phyloP scores from a whole-genome alignment of 2,797 vertebrate genomes.

The Sebastes glaucus region DNA sequence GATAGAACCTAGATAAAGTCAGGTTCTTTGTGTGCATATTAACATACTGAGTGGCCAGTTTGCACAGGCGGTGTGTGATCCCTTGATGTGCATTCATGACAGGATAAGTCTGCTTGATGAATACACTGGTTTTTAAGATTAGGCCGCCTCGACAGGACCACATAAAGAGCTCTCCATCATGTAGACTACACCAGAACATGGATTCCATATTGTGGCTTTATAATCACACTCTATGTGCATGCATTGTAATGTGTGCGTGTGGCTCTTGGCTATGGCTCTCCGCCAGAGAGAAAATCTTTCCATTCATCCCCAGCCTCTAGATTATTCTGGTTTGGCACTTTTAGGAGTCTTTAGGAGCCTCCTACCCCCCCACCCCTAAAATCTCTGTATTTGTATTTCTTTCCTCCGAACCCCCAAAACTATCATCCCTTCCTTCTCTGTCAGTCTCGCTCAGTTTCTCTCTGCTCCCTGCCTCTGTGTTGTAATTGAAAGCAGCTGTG shows the following conservation, averaged over 20 bases:
- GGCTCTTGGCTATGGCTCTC: constrained; percentile 28
- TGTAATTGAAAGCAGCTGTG: constrained; percentile 86
- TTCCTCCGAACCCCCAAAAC: constrained; percentile 42
- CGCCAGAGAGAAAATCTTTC: constrained; percentile 46
- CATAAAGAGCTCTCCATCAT: constrained; percentile 29
- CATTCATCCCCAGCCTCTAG: constrained; percentile 30
- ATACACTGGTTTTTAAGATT: constrained; percentile 29
- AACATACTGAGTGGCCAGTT: background rate
- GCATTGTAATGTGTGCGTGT: background rate
- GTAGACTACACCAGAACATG: constrained; percentile 44
- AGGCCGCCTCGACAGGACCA: constrained; percentile 10
- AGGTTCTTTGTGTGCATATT: background rate
- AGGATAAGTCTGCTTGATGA: constrained; percentile 13
- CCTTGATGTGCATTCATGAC: background rate
- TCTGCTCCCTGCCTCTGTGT: constrained; percentile 49
- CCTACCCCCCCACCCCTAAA: background rate
- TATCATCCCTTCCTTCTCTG: constrained; percentile 34
- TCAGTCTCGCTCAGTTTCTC: constrained; percentile 38
- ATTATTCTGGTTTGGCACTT: constrained; percentile 54
- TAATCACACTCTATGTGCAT: constrained; percentile 7
- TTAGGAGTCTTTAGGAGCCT: background rate
- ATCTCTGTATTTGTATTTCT: constrained; percentile 33
- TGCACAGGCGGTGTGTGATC: background rate
- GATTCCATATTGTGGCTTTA: constrained; percentile 39
- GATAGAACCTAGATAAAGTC: background rate